Conservation (phyloP, 2,113 vertebrate species). For the Orcinus orca region DNA sequence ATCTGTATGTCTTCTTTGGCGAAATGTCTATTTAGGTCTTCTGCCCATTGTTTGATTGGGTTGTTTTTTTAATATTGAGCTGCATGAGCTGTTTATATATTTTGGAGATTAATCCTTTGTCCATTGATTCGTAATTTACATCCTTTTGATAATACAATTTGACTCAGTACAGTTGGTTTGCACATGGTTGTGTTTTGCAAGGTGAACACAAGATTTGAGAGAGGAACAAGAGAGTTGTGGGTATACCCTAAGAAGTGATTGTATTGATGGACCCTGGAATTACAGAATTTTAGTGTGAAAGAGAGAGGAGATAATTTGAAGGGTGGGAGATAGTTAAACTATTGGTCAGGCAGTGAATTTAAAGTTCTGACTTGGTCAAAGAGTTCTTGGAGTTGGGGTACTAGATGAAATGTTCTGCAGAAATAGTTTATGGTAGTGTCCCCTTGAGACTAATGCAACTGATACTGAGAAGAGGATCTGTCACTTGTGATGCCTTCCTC, state of each 20-base stretch:
- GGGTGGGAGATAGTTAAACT: too few relatives aligned
- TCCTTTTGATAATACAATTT: neutral
- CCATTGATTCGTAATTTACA: too few relatives aligned
- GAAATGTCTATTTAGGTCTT: too few relatives aligned
- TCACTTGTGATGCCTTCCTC: neutral
- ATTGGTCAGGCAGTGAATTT: neutral
- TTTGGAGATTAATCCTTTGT: too few relatives aligned
- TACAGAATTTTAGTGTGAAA: neutral
- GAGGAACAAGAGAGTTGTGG: neutral
- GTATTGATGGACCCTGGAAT: neutral
- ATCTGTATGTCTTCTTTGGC: too few relatives aligned
- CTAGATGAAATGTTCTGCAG: neutral
- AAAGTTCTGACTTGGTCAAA: neutral
- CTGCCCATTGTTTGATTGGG: too few relatives aligned
- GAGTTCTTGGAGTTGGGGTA: neutral
- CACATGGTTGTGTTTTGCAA: neutral
- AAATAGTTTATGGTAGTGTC: neutral
- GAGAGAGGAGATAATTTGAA: neutral
- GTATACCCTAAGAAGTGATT: neutral
- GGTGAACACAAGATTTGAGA: neutral
- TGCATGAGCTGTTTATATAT: too few relatives aligned
- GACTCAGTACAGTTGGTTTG: neutral
- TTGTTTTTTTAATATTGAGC: too few relatives aligned
- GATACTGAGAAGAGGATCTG: neutral
- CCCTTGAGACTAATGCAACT: neutral